phyloP scores from a whole-genome alignment of 1,140 invertebrate species.

The Orchesella cincta region DNA sequence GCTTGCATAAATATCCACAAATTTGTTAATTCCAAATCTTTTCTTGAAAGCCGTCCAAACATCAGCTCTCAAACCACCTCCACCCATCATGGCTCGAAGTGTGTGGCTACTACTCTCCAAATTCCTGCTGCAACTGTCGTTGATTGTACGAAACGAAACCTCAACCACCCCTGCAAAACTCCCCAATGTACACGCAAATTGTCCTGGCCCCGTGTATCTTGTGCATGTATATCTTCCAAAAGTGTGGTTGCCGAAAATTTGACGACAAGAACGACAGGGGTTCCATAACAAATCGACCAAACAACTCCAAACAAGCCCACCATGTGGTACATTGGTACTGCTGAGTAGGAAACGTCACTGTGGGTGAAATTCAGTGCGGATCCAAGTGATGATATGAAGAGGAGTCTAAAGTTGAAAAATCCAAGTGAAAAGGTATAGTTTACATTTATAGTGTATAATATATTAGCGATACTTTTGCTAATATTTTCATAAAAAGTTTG shows the following conservation, averaged over 20 bases:
- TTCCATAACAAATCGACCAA: constrained; percentile 64
- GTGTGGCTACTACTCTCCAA: constrained; percentile 79
- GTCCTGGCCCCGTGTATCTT: constrained; percentile 60
- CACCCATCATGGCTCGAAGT: constrained; percentile 86
- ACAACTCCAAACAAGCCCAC: constrained; percentile 62
- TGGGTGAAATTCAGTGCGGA: no score
- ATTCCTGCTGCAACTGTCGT: constrained; percentile 70
- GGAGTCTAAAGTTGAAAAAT: no score
- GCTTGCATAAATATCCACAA: constrained; percentile 85
- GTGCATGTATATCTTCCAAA: constrained; percentile 68
- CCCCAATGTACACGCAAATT: background rate
- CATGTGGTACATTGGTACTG: constrained; percentile 93
- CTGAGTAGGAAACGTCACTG: no score
- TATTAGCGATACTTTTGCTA: no score
- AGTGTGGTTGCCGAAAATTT: constrained; percentile 71
- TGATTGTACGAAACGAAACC: constrained; percentile 79
- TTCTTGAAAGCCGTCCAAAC: constrained; percentile 93
- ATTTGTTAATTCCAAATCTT: constrained; percentile 86
- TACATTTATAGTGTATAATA: no score
- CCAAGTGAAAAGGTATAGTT: no score
- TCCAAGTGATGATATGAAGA: no score
- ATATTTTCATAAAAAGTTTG: no score
- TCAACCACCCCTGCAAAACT: background rate
- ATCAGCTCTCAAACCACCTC: constrained; percentile 91
- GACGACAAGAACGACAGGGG: constrained; percentile 63